Conservation (phyloP, 2,113 vertebrate genomes). For the Rhadina sibilatrix region DNA sequence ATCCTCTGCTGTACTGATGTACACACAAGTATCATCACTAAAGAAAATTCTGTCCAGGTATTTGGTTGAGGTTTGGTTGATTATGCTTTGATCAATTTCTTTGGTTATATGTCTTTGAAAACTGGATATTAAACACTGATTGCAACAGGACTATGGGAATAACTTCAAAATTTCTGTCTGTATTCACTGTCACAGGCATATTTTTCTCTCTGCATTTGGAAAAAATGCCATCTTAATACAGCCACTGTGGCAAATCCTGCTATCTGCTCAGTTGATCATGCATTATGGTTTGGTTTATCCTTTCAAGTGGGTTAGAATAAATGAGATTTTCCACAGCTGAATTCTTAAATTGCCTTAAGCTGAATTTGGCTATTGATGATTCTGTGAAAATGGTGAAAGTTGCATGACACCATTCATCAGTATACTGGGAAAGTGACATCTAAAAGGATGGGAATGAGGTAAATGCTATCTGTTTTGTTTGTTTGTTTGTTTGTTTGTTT, state of each 20-base stretch:
- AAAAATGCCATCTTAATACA: background rate
- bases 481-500: too few relatives aligned
- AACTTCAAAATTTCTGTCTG: background rate
- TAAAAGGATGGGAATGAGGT: background rate
- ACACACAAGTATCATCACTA: too few relatives aligned
- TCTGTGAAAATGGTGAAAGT: background rate
- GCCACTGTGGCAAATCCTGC: background rate
- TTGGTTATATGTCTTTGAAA: background rate
- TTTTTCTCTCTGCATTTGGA: background rate
- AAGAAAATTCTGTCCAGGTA: background rate
- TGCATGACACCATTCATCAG: background rate
- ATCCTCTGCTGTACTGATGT: background rate
- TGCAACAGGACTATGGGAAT: background rate
- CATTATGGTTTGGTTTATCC: background rate
- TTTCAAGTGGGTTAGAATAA: background rate
- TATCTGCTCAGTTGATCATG: background rate
- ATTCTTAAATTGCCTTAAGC: background rate
- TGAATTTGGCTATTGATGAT: background rate
- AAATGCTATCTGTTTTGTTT: background rate
- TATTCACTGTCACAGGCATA: background rate
- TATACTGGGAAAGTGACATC: background rate
- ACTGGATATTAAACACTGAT: background rate
- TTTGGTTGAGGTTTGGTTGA: background rate
- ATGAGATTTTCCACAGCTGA: background rate
- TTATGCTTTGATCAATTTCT: background rate